Evolutionary conservation across 2,888 invertebrate genomes (phyloP).

Genomic region (Cantharis flavilabris): DNA sequence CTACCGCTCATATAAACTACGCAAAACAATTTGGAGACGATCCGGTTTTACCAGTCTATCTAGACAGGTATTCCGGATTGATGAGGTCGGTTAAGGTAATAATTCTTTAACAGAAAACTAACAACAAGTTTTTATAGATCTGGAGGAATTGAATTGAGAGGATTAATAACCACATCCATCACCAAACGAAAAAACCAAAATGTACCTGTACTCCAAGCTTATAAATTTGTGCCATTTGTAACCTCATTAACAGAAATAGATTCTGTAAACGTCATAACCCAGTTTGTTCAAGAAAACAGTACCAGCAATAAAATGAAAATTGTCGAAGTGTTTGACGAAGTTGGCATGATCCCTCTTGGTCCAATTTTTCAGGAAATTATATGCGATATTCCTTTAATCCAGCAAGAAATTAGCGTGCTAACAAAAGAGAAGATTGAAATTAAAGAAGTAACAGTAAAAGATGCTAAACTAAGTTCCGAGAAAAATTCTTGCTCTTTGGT

Average conservation of each 20-base stretch:
- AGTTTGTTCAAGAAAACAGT: conserved; percentile 74
- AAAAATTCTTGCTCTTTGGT: neutral
- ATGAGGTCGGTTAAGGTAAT: neutral
- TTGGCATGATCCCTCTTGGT: conserved; percentile 58
- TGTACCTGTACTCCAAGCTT: conserved; percentile 79
- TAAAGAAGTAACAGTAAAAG: conserved; percentile 61
- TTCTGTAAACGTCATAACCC: conserved; percentile 66
- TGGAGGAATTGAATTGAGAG: conserved; percentile 79
- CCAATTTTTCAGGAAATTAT: conserved; percentile 63
- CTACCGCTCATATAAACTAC: conserved; percentile 16
- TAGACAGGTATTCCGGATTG: conserved; percentile 50
- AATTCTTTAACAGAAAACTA: neutral
- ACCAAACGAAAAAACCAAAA: conserved; percentile 70
- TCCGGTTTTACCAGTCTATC: conserved; percentile 44
- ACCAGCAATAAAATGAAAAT: conserved; percentile 65
- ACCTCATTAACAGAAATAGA: conserved; percentile 34
- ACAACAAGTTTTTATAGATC: conserved; percentile 53
- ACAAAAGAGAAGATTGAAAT: conserved; percentile 59
- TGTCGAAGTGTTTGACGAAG: conserved; percentile 54
- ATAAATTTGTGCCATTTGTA: conserved; percentile 70
- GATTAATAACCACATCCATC: conserved; percentile 77
- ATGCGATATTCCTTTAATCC: conserved; percentile 70
- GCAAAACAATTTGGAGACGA: conserved; percentile 34
- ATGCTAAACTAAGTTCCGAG: conserved; percentile 40
- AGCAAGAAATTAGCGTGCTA: conserved; percentile 67